phyloP scores from a whole-genome alignment of 2,888 invertebrate genomes.

The Scaptomyza tumidula region DNA sequence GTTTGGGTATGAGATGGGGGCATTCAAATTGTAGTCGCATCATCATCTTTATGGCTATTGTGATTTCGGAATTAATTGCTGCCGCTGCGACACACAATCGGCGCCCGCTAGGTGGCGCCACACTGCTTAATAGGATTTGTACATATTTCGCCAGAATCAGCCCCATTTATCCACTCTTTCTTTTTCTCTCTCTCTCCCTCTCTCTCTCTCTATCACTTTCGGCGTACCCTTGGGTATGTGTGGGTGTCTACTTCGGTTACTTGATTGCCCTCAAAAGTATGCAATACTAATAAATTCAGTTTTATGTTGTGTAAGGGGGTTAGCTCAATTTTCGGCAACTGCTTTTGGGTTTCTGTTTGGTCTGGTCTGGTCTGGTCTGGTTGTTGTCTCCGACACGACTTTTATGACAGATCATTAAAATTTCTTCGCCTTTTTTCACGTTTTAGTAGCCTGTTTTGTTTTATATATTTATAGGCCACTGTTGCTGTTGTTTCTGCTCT shows the following conservation, averaged over 20 bases:
- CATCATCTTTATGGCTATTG: slow-evolving; percentile 79
- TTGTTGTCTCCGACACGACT: slow-evolving; percentile 40
- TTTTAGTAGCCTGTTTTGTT: slow-evolving; percentile 76
- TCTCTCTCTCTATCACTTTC: slow-evolving; percentile 2
- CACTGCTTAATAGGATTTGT: slow-evolving; percentile 75
- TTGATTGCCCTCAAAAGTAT: slow-evolving; percentile 77
- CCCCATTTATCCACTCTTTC: too few relatives aligned
- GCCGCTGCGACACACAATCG: slow-evolving; percentile 52
- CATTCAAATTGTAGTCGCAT: slow-evolving; percentile 78
- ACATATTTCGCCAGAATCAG: slow-evolving; percentile 32
- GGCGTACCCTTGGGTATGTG: background rate
- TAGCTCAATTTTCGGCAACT: slow-evolving; percentile 16
- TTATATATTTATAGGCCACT: slow-evolving; percentile 68
- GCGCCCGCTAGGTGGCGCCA: slow-evolving; percentile 63
- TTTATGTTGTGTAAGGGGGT: slow-evolving; percentile 53
- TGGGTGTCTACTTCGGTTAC: slow-evolving; percentile 55
- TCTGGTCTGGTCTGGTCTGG: slow-evolving; percentile 1
- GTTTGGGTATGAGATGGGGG: slow-evolving; percentile 4
- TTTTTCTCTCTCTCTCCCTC: background rate
- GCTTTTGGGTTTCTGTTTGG: slow-evolving; percentile 11
- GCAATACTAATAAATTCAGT: slow-evolving; percentile 77
- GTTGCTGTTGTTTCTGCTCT: slow-evolving; percentile 25
- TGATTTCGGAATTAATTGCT: slow-evolving; percentile 79
- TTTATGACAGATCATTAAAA: slow-evolving; percentile 80
- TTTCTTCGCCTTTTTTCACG: slow-evolving; percentile 41